These are phyloP conservation scores for Microcebus ravelobensis DNA, from an alignment of 2,113 vertebrate species.

Conservation along the genomic window DNA sequence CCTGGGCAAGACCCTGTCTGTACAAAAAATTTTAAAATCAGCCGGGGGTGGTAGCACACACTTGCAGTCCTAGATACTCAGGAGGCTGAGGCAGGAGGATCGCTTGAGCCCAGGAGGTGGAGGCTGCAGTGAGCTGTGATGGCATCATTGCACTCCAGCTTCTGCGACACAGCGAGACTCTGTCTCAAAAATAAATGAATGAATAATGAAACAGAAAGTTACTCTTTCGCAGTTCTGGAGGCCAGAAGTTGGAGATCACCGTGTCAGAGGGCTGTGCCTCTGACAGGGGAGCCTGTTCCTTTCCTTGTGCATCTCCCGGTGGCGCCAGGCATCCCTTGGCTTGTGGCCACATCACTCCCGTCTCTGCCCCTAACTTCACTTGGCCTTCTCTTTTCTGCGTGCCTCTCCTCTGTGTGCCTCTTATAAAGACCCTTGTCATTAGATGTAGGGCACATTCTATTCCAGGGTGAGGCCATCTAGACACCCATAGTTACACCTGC, in stretches of 20 bases:
- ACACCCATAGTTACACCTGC: background rate
- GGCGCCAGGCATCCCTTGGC: background rate
- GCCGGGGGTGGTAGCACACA: accelerated
- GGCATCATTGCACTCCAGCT: too few relatives aligned
- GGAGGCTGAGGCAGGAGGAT: too few relatives aligned
- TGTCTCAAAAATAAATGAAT: too few relatives aligned
- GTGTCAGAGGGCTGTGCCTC: background rate
- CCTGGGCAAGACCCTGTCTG: too few relatives aligned
- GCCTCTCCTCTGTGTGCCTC: background rate
- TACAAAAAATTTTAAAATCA: too few relatives aligned
- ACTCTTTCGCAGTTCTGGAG: background rate
- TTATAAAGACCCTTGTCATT: background rate
- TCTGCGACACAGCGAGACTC: too few relatives aligned
- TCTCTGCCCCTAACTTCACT: background rate
- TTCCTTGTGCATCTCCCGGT: background rate
- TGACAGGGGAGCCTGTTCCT: background rate
- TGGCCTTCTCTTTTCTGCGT: accelerated
- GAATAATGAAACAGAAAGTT: too few relatives aligned
- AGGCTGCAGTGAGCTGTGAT: too few relatives aligned
- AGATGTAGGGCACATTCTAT: background rate
- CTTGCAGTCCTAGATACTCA: too few relatives aligned
- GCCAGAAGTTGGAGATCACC: background rate
- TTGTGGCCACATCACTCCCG: background rate
- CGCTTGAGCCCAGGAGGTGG: too few relatives aligned
- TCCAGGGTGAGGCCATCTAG: background rate